Evolutionary conservation across 2,797 vertebrate genomes (phyloP), one percentile per base, ranked within the genome.

Genomic region (Semotilus atromaculatus): DNA sequence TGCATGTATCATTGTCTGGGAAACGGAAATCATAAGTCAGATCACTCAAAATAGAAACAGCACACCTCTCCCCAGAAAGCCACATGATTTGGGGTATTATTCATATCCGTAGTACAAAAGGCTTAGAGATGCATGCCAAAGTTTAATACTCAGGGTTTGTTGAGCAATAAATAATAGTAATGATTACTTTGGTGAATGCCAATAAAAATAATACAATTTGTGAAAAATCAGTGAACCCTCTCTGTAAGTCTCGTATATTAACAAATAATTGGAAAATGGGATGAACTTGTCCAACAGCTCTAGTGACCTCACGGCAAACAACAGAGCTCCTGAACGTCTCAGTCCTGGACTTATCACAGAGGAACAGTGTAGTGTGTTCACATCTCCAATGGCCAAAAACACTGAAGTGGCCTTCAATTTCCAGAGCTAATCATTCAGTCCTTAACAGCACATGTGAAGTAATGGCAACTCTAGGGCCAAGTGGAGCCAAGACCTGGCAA

Each of bases 401-500:
- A 67, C 58, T 86, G 26, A 45, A 89, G 72, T 19, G 74, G 71
- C 26, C 67, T 43, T 84, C 48, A 73, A 74, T 71, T 29, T 81
- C 77, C 84, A 58, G 26, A 81, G 82, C 78, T 79, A 86, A 84
- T 89, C 84, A 84, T 79, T 89, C 78, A 79, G 8, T 79, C 73
- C 86, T 79, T 58, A 81, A 55, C 86, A 82, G 74, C 86, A 87
- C 86, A 86, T 84, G 88, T 79, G 60, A 86, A 81, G 72, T 64
- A 88, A 84, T 38, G 88, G 79, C 85, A 91, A 79, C 48, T 86
- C 88, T 71, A 86, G 85, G 85, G 87, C 86, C 91, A 88, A 90
- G 91, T 81, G 85, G 87, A 67, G 75, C 9, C 31, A 66, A 78
- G 71, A 21, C 58, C 66, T 78, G 83, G 82, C 83, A 85, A 55